Evolutionary conservation across 2,888 invertebrate genomes (phyloP), one percentile per base, ranked within the genome.

Genomic region (Adelphocoris suturalis): DNA sequence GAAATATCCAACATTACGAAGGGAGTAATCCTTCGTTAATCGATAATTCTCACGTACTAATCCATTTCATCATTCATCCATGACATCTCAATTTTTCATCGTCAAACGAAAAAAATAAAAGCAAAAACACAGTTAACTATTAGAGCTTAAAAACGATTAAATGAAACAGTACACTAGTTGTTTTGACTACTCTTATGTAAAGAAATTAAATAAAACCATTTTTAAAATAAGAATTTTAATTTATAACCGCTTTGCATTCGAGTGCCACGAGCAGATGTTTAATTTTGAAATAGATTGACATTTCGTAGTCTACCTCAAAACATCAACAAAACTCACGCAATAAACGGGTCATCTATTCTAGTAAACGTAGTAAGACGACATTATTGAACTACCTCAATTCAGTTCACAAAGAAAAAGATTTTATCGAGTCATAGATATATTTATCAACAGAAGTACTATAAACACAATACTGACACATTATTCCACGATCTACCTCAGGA

Each of bases 401-500:
- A 89, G 86, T 28, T 89, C 90, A 84, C 90, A 90, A 86, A 68
- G 87, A 87, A 86, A 80, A 68, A 68, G n/a, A 61, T 61, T 68
- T 48, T 90, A 48, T 89, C 57, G 84, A 90, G 80, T 89, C 86
- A 89, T 89, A 75, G 61, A 89, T 89, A 82, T 89, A 75, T 86
- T 89, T 90, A 90, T 89, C 84, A 80, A 89, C 86, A 85, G 86
- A 81, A 82, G 76, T 75, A 89, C 37, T n/a, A 28, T 88, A 75
- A 81, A 89, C 89, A 78, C 61, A 89, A 90, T 90, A 82, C 76
- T 89, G 90, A 90, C 85, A 90, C 48, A 82, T 89, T 90, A 90
- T 90, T 90, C 90, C 90, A 90, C 85, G 82, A 91, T 91, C 91
- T 91, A 91, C 91, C 91, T 91, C 91, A 91, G 91, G 91, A 89